Conservation (phyloP, 2,888 invertebrate species). For the Melangyna quadrimaculata region DNA sequence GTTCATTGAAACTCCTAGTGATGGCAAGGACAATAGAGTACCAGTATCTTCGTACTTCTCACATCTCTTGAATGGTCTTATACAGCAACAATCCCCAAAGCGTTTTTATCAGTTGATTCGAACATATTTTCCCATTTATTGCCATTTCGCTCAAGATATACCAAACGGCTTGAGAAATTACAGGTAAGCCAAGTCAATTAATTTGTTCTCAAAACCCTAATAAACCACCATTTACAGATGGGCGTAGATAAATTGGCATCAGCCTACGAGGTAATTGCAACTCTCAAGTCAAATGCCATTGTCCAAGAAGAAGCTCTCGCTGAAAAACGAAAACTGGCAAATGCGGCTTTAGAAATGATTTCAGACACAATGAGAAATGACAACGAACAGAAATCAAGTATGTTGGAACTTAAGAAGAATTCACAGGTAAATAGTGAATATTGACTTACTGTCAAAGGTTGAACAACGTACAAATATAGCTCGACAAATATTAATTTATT, state of each 20-base stretch:
- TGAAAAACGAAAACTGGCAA: slow-evolving; percentile 94
- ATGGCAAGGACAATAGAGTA: slow-evolving; percentile 74
- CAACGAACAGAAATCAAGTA: slow-evolving; percentile 94
- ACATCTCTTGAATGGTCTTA: slow-evolving; percentile 75
- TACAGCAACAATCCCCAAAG: slow-evolving; percentile 75
- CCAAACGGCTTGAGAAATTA: slow-evolving; percentile 77
- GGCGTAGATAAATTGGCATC: slow-evolving; percentile 95
- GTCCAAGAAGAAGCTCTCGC: slow-evolving; percentile 86
- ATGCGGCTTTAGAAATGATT: slow-evolving; percentile 95
- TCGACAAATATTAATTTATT: too few species aligned
- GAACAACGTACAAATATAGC: too few species aligned
- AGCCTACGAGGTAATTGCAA: slow-evolving; percentile 92
- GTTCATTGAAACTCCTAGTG: slow-evolving; percentile 76
- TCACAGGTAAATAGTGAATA: slow-evolving; percentile 94
- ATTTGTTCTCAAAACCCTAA: background rate
- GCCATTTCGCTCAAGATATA: slow-evolving; percentile 77
- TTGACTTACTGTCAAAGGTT: too few species aligned
- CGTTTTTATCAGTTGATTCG: slow-evolving; percentile 78
- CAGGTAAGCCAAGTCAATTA: slow-evolving; percentile 73
- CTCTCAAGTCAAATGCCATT: slow-evolving; percentile 92
- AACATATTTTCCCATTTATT: slow-evolving; percentile 78
- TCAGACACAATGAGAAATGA: slow-evolving; percentile 97
- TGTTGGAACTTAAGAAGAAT: slow-evolving; percentile 91
- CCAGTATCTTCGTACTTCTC: slow-evolving; percentile 78
- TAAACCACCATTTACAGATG: slow-evolving; percentile 82